Base-by-base conservation (phyloP, 2,888 invertebrate genomes). In the Matsumyia berberina region DNA sequence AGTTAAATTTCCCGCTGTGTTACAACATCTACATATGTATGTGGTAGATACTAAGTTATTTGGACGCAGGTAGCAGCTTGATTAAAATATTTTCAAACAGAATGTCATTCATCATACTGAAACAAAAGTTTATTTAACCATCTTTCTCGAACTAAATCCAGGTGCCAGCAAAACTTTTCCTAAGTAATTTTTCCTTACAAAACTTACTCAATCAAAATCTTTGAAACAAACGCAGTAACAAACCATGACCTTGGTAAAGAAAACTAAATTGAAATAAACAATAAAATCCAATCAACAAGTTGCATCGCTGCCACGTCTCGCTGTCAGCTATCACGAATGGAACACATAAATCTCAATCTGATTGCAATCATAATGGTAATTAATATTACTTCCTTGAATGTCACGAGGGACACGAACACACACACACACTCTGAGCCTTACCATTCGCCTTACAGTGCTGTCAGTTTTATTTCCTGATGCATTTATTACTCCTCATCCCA, bases 351-450 rank as follows among this genome's bases (percentile, higher is more conserved):
- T 15, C 60, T 31, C 60, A 29, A 60, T 44, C 12, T 60, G 31
- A 60, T 0, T 31, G 60, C 29, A 60, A 42, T 60, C 39, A 60
- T 60, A 60, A 60, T 11, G 15, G 58, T 29, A 42, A 60, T 60
- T 29, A 60, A 60, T 60, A 58, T 19, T n/a, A 60, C 15, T 11
- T 60, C 9, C 58, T 29, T 60, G 29, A 51, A 31, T 15, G 42
- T 12, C 7, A 29, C 15, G 39, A 42, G 5, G 2, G 5, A 9
- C 8, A 42, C 2, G 2, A 2, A 9, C 8, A 12, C 2, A 24
- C n/a, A n/a, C n/a, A n/a, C n/a, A n/a, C 51, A 31, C 11, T 5
- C 11, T 11, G 5, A 24, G 9, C 1, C n/a, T 29, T 11, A 31
- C 12, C n/a, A 53, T 9, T 33, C 5, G 4, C 15, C 2, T 12